These are phyloP conservation scores for Orthonyx spaldingii DNA, from an alignment of 2,113 vertebrate species.

Conservation along the genomic window DNA sequence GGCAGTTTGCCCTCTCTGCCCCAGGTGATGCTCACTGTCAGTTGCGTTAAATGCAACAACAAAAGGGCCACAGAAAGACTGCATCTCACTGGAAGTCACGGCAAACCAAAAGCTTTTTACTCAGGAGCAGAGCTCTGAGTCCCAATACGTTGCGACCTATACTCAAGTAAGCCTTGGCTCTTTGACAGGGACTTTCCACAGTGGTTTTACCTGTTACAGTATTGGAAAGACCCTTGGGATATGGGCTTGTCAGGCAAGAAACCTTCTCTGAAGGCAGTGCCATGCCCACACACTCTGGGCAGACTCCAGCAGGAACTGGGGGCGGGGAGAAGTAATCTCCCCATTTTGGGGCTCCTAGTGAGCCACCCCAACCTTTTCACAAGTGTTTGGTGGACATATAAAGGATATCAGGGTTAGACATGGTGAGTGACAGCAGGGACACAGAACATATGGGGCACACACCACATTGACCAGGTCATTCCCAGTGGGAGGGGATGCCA, in stretches of 20 bases:
- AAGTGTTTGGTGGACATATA: not conserved
- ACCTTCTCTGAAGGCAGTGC: not conserved
- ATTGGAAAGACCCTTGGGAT: slow-evolving; percentile 45
- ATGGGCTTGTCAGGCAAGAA: not conserved
- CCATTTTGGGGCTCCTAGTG: not conserved
- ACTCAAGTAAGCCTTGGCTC: not conserved
- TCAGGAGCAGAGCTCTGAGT: not conserved
- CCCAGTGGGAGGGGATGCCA: not conserved
- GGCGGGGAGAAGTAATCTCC: not conserved
- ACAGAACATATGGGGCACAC: not conserved
- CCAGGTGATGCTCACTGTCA: not conserved
- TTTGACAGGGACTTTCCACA: slow-evolving; percentile 47
- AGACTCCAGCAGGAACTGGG: not conserved
- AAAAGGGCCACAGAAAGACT: not conserved
- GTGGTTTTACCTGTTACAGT: not conserved
- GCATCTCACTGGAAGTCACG: not conserved
- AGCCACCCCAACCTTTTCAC: not conserved
- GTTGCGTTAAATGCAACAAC: not conserved
- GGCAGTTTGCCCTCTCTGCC: not conserved
- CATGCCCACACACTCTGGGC: not conserved
- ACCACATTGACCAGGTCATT: rapidly evolving
- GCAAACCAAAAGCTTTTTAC: not conserved
- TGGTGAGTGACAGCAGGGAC: not conserved
- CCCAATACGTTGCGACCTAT: not conserved
- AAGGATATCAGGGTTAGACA: not conserved